Evolutionary conservation across 2,888 invertebrate species (phyloP).

Genomic region (Drosophila monieri): DNA sequence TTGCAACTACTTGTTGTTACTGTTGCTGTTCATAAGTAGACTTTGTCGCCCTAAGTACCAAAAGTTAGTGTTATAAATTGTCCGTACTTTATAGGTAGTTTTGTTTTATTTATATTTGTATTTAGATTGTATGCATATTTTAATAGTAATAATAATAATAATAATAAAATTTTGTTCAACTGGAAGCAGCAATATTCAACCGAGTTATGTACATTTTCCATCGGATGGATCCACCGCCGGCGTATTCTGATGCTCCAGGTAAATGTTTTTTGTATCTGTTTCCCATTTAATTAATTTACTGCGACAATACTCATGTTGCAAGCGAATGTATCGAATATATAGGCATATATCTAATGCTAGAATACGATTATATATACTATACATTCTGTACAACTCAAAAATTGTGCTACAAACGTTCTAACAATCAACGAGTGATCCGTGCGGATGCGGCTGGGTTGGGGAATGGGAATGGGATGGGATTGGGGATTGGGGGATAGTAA

Average conservation of each 20-base stretch:
- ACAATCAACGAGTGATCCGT: conserved; percentile 8
- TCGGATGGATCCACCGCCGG: conserved; percentile 3
- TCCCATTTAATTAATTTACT: background rate
- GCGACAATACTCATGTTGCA: conserved; percentile 7
- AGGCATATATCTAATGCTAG: background rate
- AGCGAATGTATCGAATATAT: conserved; percentile 1
- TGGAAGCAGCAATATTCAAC: conserved; percentile 19
- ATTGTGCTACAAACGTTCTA: conserved; percentile 5
- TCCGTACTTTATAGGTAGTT: conserved; percentile 7
- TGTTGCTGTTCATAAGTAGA: conserved; percentile 22
- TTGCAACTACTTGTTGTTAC: conserved; percentile 16
- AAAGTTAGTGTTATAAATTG: conserved; percentile 30
- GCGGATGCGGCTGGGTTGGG: background rate
- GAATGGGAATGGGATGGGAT: background rate
- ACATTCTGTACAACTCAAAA: conserved; percentile 15
- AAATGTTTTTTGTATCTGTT: background rate
- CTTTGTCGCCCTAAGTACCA: conserved; percentile 27
- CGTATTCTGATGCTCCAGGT: conserved; percentile 3
- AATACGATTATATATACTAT: conserved; percentile 5
- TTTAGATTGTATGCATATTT: background rate
- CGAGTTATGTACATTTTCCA: conserved; percentile 15
- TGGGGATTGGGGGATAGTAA: background rate
- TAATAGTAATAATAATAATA: conserved; percentile 8
- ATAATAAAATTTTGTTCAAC: conserved; percentile 16
- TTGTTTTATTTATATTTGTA: conserved; percentile 9